Conservation (phyloP, 2,797 vertebrate species). For the Erpetoichthys calabaricus region DNA sequence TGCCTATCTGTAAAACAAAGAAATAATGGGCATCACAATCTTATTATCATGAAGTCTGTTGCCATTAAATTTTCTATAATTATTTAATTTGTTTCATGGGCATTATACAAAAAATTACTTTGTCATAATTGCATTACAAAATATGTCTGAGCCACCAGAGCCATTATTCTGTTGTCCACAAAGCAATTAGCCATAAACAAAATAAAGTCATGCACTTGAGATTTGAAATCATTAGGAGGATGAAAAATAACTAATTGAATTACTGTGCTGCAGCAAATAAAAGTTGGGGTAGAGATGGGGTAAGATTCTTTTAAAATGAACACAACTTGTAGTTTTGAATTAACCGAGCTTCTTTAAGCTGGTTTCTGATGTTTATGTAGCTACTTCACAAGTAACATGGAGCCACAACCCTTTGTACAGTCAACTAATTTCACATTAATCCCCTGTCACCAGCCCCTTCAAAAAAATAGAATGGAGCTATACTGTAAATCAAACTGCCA, state of each 20-base stretch:
- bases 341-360: too few relatives aligned
- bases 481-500: too few relatives aligned
- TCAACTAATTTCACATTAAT: too few relatives aligned
- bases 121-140: not conserved
- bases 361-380: too few relatives aligned
- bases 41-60: not conserved
- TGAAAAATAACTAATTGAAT: not conserved
- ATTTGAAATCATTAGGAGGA: not conserved
- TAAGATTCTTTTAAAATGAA: not conserved
- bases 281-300: not conserved
- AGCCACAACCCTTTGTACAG: too few relatives aligned
- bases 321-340: too few relatives aligned
- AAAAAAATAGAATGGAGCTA: too few relatives aligned
- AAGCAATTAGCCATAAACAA: not conserved
- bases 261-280: not conserved
- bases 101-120: not conserved
- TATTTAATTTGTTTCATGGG: not conserved
- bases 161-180: not conserved
- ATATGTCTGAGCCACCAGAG: not conserved
- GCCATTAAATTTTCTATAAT: not conserved
- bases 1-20: too few relatives aligned
- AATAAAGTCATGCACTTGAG: constrained; percentile 1
- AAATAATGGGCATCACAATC: not conserved
- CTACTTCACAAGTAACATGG: too few relatives aligned
- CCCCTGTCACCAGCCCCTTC: too few relatives aligned